These are phyloP conservation scores for Oreocharis arfaki DNA, from an alignment of 2,113 vertebrate genomes.

Conservation along the genomic window DNA sequence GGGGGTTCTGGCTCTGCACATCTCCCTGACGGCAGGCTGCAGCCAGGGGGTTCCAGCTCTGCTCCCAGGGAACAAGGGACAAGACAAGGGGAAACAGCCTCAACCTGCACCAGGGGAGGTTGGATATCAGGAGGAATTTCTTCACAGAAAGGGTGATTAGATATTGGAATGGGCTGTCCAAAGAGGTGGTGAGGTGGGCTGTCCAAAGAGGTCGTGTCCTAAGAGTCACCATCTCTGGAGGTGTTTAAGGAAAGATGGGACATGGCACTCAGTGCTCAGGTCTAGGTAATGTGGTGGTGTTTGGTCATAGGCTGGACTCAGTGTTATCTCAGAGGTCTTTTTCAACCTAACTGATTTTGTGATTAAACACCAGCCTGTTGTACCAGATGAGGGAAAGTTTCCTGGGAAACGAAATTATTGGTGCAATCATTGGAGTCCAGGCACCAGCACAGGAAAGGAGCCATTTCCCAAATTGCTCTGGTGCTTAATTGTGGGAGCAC, in stretches of 20 bases:
- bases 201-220: too few species aligned
- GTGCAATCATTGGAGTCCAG: accelerated
- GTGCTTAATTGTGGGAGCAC: accelerated
- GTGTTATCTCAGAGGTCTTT: background rate
- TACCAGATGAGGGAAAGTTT: accelerated
- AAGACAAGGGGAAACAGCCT: accelerated
- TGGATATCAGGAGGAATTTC: background rate
- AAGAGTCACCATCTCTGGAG: background rate
- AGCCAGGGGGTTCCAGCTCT: accelerated
- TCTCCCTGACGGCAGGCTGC: background rate
- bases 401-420: accelerated
- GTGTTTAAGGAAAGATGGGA: background rate
- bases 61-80: background rate
- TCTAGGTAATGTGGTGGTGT: background rate
- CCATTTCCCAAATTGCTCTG: background rate
- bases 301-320: background rate
- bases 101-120: background rate
- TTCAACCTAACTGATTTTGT: background rate
- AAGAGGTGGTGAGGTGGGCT: background rate
- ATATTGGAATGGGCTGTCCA: background rate
- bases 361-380: background rate
- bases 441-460: background rate
- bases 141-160: background rate
- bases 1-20: background rate
- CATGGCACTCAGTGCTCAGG: too few species aligned